Evolutionary conservation across 1,140 invertebrate species (phyloP), one percentile per base, ranked within the genome.

Genomic region (Brachionus manjavacas): DNA sequence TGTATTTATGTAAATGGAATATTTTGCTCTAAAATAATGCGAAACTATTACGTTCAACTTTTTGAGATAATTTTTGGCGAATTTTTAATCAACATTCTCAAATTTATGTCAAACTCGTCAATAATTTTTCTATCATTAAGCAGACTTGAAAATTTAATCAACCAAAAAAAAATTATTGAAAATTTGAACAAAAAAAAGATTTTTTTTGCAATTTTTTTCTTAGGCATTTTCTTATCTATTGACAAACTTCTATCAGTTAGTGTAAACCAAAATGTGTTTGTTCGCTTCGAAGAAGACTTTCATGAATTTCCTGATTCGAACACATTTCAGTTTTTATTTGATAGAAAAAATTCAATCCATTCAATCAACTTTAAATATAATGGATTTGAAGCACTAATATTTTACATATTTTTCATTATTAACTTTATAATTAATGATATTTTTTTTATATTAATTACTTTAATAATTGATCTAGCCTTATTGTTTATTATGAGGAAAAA

Each of bases 1-100:
- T 68, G 64, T 31, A n/a, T 68, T 68, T 68, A 68, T 68, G 23
- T 68, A 11, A 68, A 68, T 31, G 64, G 64, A 16, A 68, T 68
- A 28, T 68, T 68, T 68, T 68, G 64, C 23, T 68, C 64, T 9
- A 20, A 14, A 2, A 68, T 68, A 28, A 12, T 68, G 9, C 12
- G 20, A 68, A 20, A 68, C 6, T 16, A 68, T 16, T 35, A 14
- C 1, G 64, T 68, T 12, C 64, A 68, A 68, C 1, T 68, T 0
- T 68, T 68, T 35, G 25, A 68, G 14, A 25, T 31, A 1, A 68
- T 68, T 6, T 68, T 68, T 68, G 64, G 12, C 7, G 8, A 28
- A 28, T 68, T 68, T 28, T 23, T 23, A 2, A 14, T 68, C 9
- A 68, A 31, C 2, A n/a, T 68, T 25, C 20, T 68, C 1, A 68